Conservation (phyloP, 1,140 invertebrate species). For the Lutraria rhynchaena region DNA sequence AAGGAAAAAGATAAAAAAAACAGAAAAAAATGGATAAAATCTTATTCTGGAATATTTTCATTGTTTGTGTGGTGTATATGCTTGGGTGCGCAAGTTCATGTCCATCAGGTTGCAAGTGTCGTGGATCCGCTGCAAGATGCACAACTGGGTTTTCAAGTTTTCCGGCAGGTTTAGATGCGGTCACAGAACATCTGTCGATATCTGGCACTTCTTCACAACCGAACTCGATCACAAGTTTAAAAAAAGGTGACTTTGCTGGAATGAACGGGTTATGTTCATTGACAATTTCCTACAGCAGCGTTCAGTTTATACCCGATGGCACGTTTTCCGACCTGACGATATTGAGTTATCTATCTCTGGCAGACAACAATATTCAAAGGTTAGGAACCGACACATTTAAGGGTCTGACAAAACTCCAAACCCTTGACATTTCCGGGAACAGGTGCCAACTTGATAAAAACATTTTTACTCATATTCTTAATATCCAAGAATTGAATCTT, state of each 20-base stretch:
- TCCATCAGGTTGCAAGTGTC: conserved; percentile 2
- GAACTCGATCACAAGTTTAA: conserved; percentile 36
- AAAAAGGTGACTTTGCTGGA: background rate
- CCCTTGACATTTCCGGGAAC: conserved; percentile 53
- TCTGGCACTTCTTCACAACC: background rate
- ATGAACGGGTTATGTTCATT: background rate
- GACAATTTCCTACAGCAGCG: conserved; percentile 27
- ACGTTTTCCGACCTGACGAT: conserved; percentile 16
- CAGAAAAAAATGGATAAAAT: conserved; percentile 3
- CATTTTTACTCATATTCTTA: conserved; percentile 25
- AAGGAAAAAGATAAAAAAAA: background rate
- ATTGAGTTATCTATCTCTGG: conserved; percentile 21
- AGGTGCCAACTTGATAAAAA: conserved; percentile 41
- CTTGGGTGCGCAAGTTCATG: conserved; percentile 1
- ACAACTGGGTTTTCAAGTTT: background rate
- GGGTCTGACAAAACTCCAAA: conserved; percentile 32
- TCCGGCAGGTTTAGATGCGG: background rate
- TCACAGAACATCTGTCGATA: conserved; percentile 4
- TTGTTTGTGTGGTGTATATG: background rate
- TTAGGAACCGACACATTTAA: conserved; percentile 30
- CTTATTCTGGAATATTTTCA: background rate
- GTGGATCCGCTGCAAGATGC: conserved; percentile 13
- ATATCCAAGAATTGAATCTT: conserved; percentile 41
- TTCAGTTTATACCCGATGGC: conserved; percentile 18
- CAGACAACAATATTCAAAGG: conserved; percentile 28